phyloP scores from a whole-genome alignment of 2,888 invertebrate genomes.

The Scaptomyza parva region DNA sequence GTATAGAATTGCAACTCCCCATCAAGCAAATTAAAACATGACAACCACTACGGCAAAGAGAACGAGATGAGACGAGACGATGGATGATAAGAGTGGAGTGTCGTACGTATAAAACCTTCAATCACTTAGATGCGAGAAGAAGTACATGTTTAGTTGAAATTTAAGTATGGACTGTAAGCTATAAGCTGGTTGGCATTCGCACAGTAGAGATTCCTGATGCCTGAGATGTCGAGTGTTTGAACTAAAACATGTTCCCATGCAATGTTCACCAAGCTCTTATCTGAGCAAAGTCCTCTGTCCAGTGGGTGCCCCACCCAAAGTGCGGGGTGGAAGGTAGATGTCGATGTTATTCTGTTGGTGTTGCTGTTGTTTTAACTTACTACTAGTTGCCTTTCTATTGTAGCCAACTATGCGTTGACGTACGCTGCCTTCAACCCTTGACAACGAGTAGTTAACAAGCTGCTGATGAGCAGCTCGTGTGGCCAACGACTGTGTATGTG shows the following conservation, averaged over 20 bases:
- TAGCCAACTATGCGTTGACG: slow-evolving; percentile 42
- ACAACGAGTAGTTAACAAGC: slow-evolving; percentile 59
- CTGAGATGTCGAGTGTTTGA: slow-evolving; percentile 18
- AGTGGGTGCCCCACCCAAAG: slow-evolving; percentile 2
- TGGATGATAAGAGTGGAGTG: not conserved
- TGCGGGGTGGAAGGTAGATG: not conserved
- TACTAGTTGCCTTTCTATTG: slow-evolving; percentile 33
- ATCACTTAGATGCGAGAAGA: slow-evolving; percentile 31
- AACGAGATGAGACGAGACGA: not conserved
- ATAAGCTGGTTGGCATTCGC: slow-evolving; percentile 5
- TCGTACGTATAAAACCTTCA: slow-evolving; percentile 13
- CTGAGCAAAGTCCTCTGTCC: slow-evolving; percentile 28
- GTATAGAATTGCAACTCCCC: slow-evolving; percentile 18
- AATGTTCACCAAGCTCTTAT: slow-evolving; percentile 35
- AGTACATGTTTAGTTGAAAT: slow-evolving; percentile 22
- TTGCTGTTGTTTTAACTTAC: slow-evolving; percentile 20
- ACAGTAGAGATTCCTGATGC: not conserved
- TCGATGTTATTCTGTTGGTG: not conserved
- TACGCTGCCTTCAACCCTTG: slow-evolving; percentile 34
- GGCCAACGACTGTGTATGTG: slow-evolving; percentile 7
- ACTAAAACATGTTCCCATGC: slow-evolving; percentile 37
- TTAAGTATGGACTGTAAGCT: slow-evolving; percentile 16
- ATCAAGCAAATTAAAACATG: slow-evolving; percentile 20
- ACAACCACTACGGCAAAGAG: slow-evolving; percentile 4
- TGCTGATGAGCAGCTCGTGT: slow-evolving; percentile 50